Evolutionary conservation across 1,140 invertebrate genomes (phyloP), one percentile per base, ranked within the genome.

Genomic region (Pseudomyrmex cubaensis): DNA sequence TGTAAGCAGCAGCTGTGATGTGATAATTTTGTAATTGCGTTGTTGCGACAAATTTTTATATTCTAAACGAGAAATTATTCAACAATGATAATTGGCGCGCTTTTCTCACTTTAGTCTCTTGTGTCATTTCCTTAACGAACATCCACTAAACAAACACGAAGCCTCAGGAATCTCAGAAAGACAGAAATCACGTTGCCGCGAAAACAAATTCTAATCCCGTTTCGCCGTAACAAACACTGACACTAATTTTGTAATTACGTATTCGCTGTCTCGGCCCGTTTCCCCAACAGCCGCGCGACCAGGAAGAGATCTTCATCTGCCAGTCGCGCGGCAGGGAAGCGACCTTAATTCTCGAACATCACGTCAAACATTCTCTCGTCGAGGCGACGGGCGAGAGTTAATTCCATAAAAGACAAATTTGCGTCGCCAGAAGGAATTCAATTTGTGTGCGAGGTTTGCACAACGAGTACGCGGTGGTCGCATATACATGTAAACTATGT

Each of bases 391-490:
- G 50, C 20, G 63, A 15, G 52, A 59, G 44, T 70, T 80, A 80
- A 80, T 70, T 80, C 44, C 44, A 50, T 78, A 80, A 80, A 80
- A 80, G 76, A 72, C 76, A 80, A 80, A 80, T 66, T 52, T 48
- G 59, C 52, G 52, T 66, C 15, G 64, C 17, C 15, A 2, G 22
- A 72, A 80, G 76, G 56, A 80, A 76, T 78, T 59, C 80, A 48
- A 69, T 86, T 52, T 73, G 44, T 62, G 66, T 22, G 44, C 74
- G 76, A 80, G 66, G 56, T 72, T 50, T 48, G 82, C 62, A 75
- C 56, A 74, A 87, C 64, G 66, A 86, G 66, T 74, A 46, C 67
- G 62, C 72, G 62, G 61, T 78, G 22, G 67, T 46, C 35, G 25
- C 46, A 57, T 61, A 80, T 74, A 25, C 2, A 86, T 74, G 74